Conservation (phyloP, 2,113 vertebrate species). For the Gymnorhina tibicen region DNA sequence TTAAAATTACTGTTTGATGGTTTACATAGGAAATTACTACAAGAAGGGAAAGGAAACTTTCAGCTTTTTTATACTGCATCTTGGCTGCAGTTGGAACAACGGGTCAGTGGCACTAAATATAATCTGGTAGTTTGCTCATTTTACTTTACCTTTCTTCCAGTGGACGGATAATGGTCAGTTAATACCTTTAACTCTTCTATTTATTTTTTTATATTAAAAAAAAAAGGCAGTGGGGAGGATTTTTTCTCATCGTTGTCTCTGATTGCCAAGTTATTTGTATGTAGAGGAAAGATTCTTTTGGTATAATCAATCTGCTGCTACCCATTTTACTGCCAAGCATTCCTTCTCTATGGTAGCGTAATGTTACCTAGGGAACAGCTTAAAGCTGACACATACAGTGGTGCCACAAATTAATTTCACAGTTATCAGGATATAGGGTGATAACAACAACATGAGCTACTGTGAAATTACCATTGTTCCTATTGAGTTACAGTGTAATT, state of each 20-base stretch:
- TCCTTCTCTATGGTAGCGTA: slow-evolving; percentile 68
- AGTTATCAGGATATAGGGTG: slow-evolving; percentile 73
- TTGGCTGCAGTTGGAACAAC: neutral
- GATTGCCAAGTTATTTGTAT: slow-evolving; percentile 53
- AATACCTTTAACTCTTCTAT: neutral
- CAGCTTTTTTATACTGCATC: neutral
- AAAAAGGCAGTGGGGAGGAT: neutral
- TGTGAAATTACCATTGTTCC: slow-evolving; percentile 75
- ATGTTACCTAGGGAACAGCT: slow-evolving; percentile 79
- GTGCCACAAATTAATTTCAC: slow-evolving; percentile 77
- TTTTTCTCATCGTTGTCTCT: slow-evolving; percentile 14
- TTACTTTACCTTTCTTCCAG: neutral
- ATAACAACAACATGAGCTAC: slow-evolving; percentile 68
- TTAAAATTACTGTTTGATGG: neutral
- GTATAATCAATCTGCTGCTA: slow-evolving; percentile 62
- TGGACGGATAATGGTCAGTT: neutral
- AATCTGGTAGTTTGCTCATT: neutral
- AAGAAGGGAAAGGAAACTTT: neutral
- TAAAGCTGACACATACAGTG: slow-evolving; percentile 68
- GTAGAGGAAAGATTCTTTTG: slow-evolving; percentile 50
- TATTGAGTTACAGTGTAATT: slow-evolving; percentile 73
- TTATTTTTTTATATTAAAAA: neutral
- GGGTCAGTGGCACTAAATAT: neutral
- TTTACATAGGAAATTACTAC: neutral
- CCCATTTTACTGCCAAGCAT: slow-evolving; percentile 67